These are phyloP conservation scores for Ochlodes sylvanus DNA, from an alignment of 2,888 invertebrate species.

Conservation along the genomic window DNA sequence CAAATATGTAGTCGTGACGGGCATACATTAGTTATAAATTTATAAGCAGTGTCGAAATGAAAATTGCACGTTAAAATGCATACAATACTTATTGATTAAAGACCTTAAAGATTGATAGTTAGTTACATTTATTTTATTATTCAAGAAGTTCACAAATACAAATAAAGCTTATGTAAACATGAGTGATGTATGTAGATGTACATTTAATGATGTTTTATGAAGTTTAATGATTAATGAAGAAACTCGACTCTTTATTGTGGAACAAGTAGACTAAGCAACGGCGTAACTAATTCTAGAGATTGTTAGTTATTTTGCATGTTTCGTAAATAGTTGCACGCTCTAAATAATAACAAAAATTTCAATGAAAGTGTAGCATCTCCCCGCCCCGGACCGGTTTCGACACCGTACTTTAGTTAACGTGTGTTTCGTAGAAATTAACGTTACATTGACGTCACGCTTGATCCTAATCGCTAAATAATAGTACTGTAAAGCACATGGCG, in stretches of 20 bases:
- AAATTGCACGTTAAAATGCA: conserved; percentile 11
- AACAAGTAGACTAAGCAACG: conserved; percentile 76
- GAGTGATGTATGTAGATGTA: conserved; percentile 27
- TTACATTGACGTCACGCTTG: conserved; percentile 65
- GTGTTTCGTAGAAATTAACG: conserved; percentile 68
- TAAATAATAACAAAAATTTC: conserved; percentile 69
- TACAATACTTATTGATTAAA: conserved; percentile 2
- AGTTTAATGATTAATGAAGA: conserved; percentile 74
- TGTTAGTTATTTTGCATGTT: conserved; percentile 84
- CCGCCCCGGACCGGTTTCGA: conserved; percentile 47
- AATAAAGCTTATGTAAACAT: conserved; percentile 22
- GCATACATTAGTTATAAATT: conserved; percentile 10
- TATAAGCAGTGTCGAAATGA: conserved; percentile 26
- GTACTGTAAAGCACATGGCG: conserved; percentile 68
- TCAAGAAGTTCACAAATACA: not conserved
- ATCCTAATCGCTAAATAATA: conserved; percentile 75
- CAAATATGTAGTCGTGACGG: conserved; percentile 35
- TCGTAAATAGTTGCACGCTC: conserved; percentile 84
- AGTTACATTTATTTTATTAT: not conserved
- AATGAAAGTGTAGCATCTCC: conserved; percentile 79
- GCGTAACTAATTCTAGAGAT: conserved; percentile 84
- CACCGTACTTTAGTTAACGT: conserved; percentile 37
- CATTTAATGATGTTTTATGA: conserved; percentile 61
- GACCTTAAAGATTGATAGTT: not conserved
- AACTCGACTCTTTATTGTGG: conserved; percentile 73